These are phyloP conservation scores for Morus bassanus DNA, from an alignment of 2,797 vertebrate species.

Conservation along the genomic window DNA sequence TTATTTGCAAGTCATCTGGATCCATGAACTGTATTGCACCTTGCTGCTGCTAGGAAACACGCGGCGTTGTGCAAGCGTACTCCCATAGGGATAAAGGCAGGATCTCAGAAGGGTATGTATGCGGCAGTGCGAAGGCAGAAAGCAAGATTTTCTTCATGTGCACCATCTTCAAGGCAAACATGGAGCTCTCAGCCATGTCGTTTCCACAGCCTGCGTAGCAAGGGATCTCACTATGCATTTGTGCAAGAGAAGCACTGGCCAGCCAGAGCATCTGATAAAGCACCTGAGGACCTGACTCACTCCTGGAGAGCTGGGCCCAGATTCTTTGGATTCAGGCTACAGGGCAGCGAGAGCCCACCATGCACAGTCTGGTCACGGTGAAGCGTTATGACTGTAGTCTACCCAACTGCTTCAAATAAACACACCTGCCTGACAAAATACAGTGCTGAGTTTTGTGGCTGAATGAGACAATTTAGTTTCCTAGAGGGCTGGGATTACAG, in stretches of 20 bases:
- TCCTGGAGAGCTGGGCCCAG: neutral
- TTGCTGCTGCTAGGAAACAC: neutral
- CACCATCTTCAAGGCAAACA: neutral
- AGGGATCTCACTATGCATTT: neutral
- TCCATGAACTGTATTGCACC: neutral
- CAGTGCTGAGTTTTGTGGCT: neutral
- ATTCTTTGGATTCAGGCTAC: neutral
- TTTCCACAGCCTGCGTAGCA: neutral
- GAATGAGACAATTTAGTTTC: neutral
- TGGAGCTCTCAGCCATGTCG: neutral
- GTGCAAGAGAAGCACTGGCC: neutral
- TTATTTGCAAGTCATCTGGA: neutral
- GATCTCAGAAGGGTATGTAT: accelerated
- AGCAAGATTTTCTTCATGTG: neutral
- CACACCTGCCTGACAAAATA: neutral
- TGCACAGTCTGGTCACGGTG: accelerated
- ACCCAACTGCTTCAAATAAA: neutral
- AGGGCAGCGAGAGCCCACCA: neutral
- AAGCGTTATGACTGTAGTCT: accelerated
- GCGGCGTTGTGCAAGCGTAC: accelerated
- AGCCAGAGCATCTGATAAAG: neutral
- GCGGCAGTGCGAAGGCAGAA: neutral
- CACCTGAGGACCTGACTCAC: neutral
- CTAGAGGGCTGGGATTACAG: neutral
- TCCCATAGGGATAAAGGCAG: neutral